Conservation (phyloP, 2,113 vertebrate species). For the Pelvicachromis taeniatus region DNA sequence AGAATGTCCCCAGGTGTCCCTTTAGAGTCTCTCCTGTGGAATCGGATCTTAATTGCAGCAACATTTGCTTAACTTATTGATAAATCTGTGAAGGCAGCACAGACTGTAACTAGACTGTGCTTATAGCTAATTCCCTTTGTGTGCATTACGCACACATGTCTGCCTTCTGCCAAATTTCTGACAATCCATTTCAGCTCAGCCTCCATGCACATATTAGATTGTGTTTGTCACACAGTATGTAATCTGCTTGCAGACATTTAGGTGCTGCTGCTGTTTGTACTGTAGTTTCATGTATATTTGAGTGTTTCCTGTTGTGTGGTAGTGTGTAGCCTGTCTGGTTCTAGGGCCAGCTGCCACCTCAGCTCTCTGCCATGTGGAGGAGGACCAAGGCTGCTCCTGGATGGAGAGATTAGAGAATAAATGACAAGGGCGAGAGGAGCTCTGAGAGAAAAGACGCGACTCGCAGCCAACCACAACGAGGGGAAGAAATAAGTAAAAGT, state of each 20-base stretch:
- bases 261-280: background rate
- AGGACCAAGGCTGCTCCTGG: constrained; percentile 30
- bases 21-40: background rate
- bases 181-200: background rate
- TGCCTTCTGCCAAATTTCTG: background rate
- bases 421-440: background rate
- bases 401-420: constrained; percentile 41
- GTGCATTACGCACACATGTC: background rate
- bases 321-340: constrained; percentile 4
- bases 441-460: background rate
- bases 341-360: constrained; percentile 31
- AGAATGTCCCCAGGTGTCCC: background rate
- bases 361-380: constrained; percentile 28
- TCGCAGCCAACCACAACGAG: background rate
- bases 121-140: background rate
- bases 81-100: background rate
- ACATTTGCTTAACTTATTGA: background rate
- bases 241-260: background rate
- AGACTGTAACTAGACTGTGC: background rate
- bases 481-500: background rate
- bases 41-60: background rate
- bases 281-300: background rate
- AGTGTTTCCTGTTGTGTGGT: background rate
- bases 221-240: background rate
- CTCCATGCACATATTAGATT: background rate